These are phyloP conservation scores for Strigamia transsilvanica DNA, from an alignment of 2,888 invertebrate species.

Conservation along the genomic window DNA sequence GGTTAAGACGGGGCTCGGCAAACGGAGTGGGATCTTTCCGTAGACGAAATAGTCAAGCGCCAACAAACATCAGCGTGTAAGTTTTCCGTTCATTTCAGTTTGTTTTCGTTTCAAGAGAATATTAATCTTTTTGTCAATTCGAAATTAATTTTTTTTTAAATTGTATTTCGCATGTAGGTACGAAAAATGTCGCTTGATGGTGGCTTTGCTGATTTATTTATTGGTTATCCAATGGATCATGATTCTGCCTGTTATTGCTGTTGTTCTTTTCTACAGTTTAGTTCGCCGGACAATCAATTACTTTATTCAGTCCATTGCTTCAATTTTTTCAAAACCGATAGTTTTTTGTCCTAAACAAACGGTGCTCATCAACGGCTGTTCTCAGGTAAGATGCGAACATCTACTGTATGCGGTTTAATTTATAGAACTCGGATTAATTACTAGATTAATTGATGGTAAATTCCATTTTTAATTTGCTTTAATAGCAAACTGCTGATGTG, in stretches of 20 bases:
- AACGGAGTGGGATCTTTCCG: background rate
- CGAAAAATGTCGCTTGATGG: constrained; percentile 32
- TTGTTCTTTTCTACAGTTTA: constrained; percentile 26
- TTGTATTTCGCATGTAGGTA: constrained; percentile 11
- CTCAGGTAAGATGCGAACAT: background rate
- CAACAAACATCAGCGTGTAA: constrained; percentile 6
- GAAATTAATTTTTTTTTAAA: background rate
- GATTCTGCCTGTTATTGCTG: background rate
- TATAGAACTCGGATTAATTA: too few relatives aligned
- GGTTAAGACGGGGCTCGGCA: background rate
- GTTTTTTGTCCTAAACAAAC: background rate
- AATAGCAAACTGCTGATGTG: too few relatives aligned
- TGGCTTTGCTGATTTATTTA: constrained; percentile 9
- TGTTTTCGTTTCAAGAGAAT: background rate
- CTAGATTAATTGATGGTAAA: background rate
- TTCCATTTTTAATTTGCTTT: background rate
- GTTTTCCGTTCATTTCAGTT: background rate
- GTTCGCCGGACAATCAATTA: background rate
- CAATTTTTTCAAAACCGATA: background rate
- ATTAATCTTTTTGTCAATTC: background rate
- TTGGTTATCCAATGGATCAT: constrained; percentile 23
- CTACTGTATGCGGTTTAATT: too few relatives aligned
- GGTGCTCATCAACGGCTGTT: constrained; percentile 36
- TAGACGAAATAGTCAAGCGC: background rate
- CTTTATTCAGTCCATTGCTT: background rate